Evolutionary conservation across 1,140 invertebrate genomes (phyloP).

Genomic region (Drosophila orosa): DNA sequence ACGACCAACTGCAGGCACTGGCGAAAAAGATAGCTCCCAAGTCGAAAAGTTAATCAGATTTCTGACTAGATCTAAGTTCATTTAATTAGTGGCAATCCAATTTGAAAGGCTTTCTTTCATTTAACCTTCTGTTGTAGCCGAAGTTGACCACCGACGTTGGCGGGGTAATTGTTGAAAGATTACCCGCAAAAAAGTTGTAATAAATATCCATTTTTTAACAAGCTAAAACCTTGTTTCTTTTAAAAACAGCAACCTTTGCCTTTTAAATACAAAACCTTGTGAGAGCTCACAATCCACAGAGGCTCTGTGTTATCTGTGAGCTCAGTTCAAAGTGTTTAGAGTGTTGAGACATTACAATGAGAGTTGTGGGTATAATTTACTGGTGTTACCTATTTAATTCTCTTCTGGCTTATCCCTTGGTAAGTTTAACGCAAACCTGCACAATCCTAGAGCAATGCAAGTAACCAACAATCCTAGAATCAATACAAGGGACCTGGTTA

Average conservation of each 20-base stretch:
- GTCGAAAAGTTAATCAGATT: slow-evolving; percentile 28
- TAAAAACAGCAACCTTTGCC: too few relatives aligned
- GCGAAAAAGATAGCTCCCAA: slow-evolving; percentile 83
- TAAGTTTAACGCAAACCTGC: slow-evolving; percentile 6
- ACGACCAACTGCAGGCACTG: slow-evolving; percentile 51
- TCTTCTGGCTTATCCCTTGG: slow-evolving; percentile 43
- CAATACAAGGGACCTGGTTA: not conserved
- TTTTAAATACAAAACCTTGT: too few relatives aligned
- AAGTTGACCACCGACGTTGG: slow-evolving; percentile 19
- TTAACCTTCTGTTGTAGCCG: not conserved
- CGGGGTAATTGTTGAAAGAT: slow-evolving; percentile 24
- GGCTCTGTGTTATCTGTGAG: not conserved
- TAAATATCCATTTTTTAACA: slow-evolving; percentile 4
- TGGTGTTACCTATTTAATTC: too few relatives aligned
- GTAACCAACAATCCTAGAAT: not conserved
- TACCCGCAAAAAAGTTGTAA: not conserved
- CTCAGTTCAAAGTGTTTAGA: not conserved
- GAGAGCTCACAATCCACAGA: too few relatives aligned
- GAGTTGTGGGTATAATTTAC: too few relatives aligned
- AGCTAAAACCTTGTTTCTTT: not conserved
- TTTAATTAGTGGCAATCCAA: slow-evolving; percentile 21
- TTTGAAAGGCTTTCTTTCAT: slow-evolving; percentile 9
- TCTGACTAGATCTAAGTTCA: slow-evolving; percentile 8
- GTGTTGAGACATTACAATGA: not conserved
- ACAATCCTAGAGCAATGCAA: not conserved